Conservation (phyloP, 2,888 invertebrate genomes). For the Mesopsocus fuscifrons region DNA sequence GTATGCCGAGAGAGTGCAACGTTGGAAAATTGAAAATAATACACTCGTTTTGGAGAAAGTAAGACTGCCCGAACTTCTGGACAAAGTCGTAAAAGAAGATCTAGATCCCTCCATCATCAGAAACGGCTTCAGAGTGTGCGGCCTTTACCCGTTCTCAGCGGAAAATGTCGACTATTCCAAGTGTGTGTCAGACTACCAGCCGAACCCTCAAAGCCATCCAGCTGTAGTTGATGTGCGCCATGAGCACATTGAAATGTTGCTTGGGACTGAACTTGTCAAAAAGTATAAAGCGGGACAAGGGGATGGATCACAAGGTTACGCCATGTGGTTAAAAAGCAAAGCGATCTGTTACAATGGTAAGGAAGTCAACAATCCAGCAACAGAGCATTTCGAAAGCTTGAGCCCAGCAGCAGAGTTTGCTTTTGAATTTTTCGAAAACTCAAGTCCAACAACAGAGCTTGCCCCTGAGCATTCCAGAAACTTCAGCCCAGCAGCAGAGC, state of each 20-base stretch:
- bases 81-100: constrained; percentile 15
- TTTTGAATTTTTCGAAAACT: neutral
- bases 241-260: neutral
- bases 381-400: neutral
- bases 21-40: constrained; percentile 15
- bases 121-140: constrained; percentile 19
- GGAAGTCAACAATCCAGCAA: neutral
- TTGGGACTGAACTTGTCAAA: neutral
- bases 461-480: neutral
- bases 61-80: constrained; percentile 16
- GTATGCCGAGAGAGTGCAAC: constrained; percentile 15
- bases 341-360: neutral
- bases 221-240: neutral
- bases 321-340: neutral
- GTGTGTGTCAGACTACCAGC: constrained; percentile 9
- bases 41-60: constrained; percentile 17
- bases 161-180: constrained; percentile 16
- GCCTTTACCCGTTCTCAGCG: constrained; percentile 14
- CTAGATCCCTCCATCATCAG: constrained; percentile 15
- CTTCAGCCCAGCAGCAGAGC: neutral
- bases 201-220: neutral
- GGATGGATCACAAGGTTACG: neutral
- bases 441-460: neutral
- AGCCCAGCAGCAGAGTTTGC: neutral
- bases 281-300: neutral